These are phyloP conservation scores for Orientallactaga bullata DNA, from an alignment of 2,113 vertebrate genomes.

Conservation along the genomic window DNA sequence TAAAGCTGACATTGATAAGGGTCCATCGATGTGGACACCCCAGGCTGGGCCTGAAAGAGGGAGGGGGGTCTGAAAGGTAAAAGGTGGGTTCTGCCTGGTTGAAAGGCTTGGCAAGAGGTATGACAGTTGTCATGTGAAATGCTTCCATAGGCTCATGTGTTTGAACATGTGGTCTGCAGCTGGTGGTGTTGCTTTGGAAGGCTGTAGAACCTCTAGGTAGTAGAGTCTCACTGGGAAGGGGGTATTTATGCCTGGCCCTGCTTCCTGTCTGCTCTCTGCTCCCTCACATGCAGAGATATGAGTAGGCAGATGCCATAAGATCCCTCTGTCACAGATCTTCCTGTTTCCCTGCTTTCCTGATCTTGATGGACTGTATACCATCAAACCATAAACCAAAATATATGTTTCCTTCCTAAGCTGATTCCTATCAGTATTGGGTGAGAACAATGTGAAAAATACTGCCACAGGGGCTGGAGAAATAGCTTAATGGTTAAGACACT, in stretches of 20 bases:
- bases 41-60: no score
- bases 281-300: neutral
- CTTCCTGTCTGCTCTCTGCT: neutral
- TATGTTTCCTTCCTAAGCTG: neutral
- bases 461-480: no score
- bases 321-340: no score
- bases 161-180: neutral
- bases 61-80: rapidly evolving
- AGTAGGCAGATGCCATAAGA: no score
- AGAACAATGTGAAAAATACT: neutral
- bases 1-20: neutral
- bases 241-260: no score
- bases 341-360: no score
- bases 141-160: no score
- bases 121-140: neutral
- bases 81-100: neutral
- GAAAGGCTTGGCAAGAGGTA: neutral
- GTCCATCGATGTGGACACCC: neutral
- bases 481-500: no score
- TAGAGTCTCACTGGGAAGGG: neutral
- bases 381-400: no score
- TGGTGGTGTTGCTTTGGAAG: neutral
- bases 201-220: neutral
- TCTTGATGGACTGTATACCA: neutral
- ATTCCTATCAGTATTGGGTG: neutral